Evolutionary conservation across 53 echinoderm and acorn worm species (phyloP).

Genomic region (Temnopleurus reevesii): DNA sequence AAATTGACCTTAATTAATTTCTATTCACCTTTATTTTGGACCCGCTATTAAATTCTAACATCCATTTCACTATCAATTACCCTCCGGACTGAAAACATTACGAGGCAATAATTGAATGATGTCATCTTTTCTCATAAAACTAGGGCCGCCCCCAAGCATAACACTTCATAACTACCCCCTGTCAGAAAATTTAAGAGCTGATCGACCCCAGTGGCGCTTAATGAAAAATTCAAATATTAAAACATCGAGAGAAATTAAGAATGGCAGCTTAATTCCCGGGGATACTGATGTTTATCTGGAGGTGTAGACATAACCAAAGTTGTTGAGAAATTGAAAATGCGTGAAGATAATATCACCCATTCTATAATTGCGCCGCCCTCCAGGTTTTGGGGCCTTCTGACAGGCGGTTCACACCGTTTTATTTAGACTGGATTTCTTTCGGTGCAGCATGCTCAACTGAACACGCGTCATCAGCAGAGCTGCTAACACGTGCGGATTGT

Average conservation of each 20-base stretch:
- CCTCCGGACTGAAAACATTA: too few species aligned
- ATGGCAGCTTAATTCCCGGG: background rate
- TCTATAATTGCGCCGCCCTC: background rate
- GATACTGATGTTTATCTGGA: background rate
- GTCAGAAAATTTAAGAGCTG: background rate
- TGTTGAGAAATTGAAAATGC: slow-evolving; percentile 11
- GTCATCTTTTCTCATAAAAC: background rate
- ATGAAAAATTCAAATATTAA: slow-evolving; percentile 18
- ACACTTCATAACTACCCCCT: background rate
- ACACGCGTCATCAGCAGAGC: too few species aligned
- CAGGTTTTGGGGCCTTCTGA: background rate
- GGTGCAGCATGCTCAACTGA: too few species aligned
- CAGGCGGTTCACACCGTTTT: background rate
- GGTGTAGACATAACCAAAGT: background rate
- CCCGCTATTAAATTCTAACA: too few species aligned
- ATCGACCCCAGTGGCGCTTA: background rate
- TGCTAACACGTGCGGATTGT: too few species aligned
- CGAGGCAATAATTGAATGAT: background rate
- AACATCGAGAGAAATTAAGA: background rate
- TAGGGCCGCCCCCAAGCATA: background rate
- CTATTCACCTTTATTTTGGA: too few species aligned
- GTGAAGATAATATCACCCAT: background rate
- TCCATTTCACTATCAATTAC: too few species aligned
- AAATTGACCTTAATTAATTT: too few species aligned
- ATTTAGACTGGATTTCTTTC: too few species aligned